Evolutionary conservation across 2,113 vertebrate species (phyloP).

Genomic region (Saccopteryx bilineata): DNA sequence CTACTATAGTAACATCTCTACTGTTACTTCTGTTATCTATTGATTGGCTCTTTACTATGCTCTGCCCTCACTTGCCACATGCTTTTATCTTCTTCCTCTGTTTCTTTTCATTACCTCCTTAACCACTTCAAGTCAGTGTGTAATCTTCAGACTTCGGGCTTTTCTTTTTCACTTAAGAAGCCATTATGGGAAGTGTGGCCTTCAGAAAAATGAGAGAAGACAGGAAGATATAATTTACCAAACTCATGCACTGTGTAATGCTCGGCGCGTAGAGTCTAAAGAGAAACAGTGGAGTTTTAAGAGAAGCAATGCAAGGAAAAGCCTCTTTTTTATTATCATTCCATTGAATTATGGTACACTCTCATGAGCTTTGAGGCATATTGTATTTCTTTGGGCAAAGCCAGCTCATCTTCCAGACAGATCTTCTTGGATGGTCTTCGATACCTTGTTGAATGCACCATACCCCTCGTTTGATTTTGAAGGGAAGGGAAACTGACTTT

Average conservation of each 20-base stretch:
- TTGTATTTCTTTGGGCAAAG: neutral
- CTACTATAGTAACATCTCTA: neutral
- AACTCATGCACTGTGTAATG: neutral
- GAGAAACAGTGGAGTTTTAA: neutral
- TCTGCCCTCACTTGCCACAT: neutral
- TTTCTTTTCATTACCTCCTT: neutral
- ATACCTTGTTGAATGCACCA: neutral
- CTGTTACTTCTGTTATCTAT: neutral
- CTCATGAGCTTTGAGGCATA: neutral
- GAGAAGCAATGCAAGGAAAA: neutral
- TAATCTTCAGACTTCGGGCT: constrained; percentile 1
- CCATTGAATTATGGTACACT: neutral
- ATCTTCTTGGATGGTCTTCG: neutral
- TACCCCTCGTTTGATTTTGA: neutral
- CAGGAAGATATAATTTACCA: neutral
- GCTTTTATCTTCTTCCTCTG: neutral
- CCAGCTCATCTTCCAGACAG: neutral
- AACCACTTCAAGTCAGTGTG: neutral
- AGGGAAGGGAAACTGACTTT: neutral
- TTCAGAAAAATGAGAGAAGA: neutral
- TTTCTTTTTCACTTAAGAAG: neutral
- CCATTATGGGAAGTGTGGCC: neutral
- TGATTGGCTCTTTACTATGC: neutral
- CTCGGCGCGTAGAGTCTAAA: neutral
- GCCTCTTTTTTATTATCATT: neutral